Evolutionary conservation across 2,113 vertebrate genomes (phyloP), one percentile per base, ranked within the genome.

Genomic region (Nipponia nippon): DNA sequence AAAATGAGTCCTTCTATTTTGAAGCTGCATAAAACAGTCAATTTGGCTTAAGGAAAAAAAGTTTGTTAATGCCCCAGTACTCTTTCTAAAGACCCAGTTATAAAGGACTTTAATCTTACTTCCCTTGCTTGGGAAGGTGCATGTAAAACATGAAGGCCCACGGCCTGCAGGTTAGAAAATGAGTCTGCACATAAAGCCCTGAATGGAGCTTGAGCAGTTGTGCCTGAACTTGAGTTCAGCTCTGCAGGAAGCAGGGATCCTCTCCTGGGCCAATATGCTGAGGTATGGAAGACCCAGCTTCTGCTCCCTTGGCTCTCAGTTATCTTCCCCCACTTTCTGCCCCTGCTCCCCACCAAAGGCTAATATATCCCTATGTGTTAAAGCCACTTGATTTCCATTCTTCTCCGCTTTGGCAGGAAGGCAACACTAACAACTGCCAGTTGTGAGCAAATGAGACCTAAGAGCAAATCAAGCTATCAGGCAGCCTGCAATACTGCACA

Each of bases 81-180:
- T 59, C 23, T 46, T 91, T 89, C 52, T 82, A 38, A 95, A 86
- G 36, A 62, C 5, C 13, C 29, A 26, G 29, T 27, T 88, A 30
- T 32, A 69, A 87, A 72, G 73, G 63, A 52, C 29, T 44, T 53
- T 89, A 53, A 50, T 87, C 32, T 53, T 80, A 9, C 16, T 83
- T 62, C 19, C 10, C 27, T 87, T 62, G 9, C 59, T 80, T 53
- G 42, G 47, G 22, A 73, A 67, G 20, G 13, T 55, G 36, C 26
- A 27, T 1, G 1, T 61, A 19, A 70, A 82, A 29, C 9, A 9
- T 2, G 0, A 52, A 63, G 59, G 32, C 19, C 8, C 1, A 1
- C 25, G 44, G n/a, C 16, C 23, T 49, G 21, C 19, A 8, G n/a
- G 11, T 47, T 59, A 50, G 16, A 34, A 17, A 25, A 73, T 42